Evolutionary conservation across 2,113 vertebrate genomes (phyloP).

Genomic region (Syngnathus floridae): DNA sequence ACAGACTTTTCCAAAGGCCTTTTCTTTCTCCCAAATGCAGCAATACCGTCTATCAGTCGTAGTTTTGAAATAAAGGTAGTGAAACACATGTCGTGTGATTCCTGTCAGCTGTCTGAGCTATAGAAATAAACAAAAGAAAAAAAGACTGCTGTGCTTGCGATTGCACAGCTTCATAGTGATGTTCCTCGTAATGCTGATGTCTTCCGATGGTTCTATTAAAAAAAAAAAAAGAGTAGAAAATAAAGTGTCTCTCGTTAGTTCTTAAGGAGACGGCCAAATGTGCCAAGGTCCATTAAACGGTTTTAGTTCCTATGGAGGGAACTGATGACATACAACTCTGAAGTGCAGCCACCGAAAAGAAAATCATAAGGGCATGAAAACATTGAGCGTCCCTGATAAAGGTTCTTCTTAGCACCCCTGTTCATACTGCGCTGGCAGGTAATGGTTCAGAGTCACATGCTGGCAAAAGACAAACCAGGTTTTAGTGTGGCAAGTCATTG

Average conservation of each 20-base stretch:
- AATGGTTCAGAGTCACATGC: conserved; percentile 24
- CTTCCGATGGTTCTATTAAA: not conserved
- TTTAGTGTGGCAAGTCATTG: conserved; percentile 16
- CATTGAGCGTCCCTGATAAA: conserved; percentile 24
- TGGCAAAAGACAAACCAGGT: conserved; percentile 30
- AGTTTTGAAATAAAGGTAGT: conserved; percentile 39
- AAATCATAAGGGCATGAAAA: conserved; percentile 19
- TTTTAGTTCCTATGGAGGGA: conserved; percentile 37
- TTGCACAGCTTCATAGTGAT: conserved; percentile 11
- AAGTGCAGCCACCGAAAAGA: conserved; percentile 17
- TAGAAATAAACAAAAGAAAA: not conserved
- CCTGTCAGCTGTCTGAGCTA: not conserved
- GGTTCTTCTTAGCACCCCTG: conserved; percentile 17
- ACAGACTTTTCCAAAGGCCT: conserved; percentile 1
- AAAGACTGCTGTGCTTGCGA: conserved; percentile 15
- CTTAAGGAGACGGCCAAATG: conserved; percentile 13
- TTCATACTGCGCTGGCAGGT: conserved; percentile 8
- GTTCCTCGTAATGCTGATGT: conserved; percentile 30
- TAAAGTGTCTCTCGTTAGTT: conserved; percentile 22
- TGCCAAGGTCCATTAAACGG: conserved; percentile 20
- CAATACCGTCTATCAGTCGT: conserved; percentile 13
- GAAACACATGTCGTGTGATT: conserved; percentile 16
- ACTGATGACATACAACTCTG: conserved; percentile 20
- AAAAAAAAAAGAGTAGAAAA: conserved; percentile 2
- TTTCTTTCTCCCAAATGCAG: not conserved